A percentile compares a stretch with the other conserved stretches of the same genome.
Conservation (phyloP, 2,797 vertebrate genomes). For the Lagorchestes hirsutus region DNA sequence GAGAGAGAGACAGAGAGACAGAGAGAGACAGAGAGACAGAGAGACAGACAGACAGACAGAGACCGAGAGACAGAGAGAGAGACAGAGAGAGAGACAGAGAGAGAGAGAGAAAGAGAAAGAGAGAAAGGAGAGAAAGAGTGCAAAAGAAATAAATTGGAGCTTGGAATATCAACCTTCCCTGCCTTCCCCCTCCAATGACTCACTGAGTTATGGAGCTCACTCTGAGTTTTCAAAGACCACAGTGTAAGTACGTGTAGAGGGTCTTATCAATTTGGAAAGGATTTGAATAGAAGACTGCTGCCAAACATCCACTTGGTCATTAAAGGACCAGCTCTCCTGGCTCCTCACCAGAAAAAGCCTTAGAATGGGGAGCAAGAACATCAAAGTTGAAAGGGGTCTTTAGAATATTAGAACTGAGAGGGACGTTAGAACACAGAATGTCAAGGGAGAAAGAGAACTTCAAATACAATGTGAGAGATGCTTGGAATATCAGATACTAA, state of each 20-base stretch:
- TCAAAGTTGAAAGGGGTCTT: background rate
- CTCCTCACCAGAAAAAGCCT: background rate
- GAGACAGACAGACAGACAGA: background rate
- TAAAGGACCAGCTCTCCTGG: background rate
- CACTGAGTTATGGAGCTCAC: background rate
- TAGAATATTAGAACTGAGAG: too few species aligned
- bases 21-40: background rate
- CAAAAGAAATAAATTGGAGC: background rate
- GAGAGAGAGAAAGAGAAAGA: background rate
- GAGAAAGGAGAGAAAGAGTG: background rate
- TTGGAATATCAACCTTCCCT: background rate
- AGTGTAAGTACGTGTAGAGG: background rate
- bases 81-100: background rate
- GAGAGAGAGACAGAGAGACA: too few species aligned
- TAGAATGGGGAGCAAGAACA: background rate
- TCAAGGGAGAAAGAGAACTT: background rate
- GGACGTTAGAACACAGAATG: background rate
- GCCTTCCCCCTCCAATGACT: background rate
- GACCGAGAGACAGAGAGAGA: background rate
- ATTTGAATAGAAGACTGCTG: background rate
- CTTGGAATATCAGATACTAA: background rate
- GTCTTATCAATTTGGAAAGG: background rate
- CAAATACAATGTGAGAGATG: background rate
- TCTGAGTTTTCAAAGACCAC: background rate
- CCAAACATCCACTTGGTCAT: background rate